Conservation (phyloP, 2,113 vertebrate genomes). For the Gopherus flavomarginatus region DNA sequence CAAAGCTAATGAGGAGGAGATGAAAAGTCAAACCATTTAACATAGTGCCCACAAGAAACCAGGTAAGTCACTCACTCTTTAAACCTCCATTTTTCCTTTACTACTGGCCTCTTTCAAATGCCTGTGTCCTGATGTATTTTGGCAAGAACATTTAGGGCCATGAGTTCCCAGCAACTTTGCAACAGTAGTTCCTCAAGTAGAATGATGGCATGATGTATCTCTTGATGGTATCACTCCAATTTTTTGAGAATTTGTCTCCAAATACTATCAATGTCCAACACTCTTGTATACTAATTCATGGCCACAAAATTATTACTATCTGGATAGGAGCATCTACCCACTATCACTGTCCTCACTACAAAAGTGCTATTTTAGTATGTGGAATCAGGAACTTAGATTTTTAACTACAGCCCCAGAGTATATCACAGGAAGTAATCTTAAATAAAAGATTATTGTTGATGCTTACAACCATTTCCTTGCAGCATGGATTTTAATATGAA, state of each 20-base stretch:
- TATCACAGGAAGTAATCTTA: not conserved
- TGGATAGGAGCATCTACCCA: not conserved
- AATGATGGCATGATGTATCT: not conserved
- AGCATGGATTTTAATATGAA: not conserved
- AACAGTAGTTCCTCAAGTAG: not conserved
- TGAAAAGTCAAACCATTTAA: not conserved
- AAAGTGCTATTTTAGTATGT: no score
- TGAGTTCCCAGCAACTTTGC: not conserved
- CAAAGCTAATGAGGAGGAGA: conserved; percentile 72
- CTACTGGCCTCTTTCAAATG: not conserved
- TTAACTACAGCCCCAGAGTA: not conserved
- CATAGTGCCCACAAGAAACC: not conserved
- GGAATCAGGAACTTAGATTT: not conserved
- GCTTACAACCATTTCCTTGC: not conserved
- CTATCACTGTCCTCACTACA: no score
- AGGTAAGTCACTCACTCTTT: not conserved
- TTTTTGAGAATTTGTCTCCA: no score
- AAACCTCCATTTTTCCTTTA: not conserved
- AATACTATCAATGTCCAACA: not conserved
- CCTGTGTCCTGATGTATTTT: not conserved
- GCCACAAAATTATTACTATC: not conserved
- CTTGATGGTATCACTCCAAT: not conserved
- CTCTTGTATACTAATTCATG: not conserved
- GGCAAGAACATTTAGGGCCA: not conserved
- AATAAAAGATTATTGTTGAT: not conserved